Evolutionary conservation across 2,113 vertebrate genomes (phyloP).

Genomic region (Coregonus clupeaformis): DNA sequence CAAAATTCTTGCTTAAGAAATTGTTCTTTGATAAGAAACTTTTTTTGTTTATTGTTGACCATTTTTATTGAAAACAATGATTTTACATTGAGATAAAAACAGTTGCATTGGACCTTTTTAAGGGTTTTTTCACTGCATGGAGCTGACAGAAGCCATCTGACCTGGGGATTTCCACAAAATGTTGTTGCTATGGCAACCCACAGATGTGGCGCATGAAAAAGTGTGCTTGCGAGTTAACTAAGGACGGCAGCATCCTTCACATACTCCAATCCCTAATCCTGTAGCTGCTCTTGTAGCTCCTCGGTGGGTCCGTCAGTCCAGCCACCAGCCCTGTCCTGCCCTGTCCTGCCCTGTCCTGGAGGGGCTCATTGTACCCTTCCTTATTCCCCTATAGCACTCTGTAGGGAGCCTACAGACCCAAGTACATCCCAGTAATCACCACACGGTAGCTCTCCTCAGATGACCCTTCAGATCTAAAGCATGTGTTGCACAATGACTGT

Average conservation of each 20-base stretch:
- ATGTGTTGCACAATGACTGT: constrained; percentile 36
- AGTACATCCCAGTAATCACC: constrained; percentile 15
- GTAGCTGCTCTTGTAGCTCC: constrained; percentile 5
- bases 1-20: no score
- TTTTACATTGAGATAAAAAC: no score
- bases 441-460: constrained; percentile 20
- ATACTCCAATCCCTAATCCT: constrained; percentile 32
- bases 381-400: constrained; percentile 2
- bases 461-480: constrained; percentile 16
- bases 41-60: no score
- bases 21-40: no score
- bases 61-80: no score
- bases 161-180: constrained; percentile 59
- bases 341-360: background rate
- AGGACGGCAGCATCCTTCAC: constrained; percentile 51
- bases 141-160: constrained; percentile 65
- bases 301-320: constrained; percentile 10
- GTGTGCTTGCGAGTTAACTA: constrained; percentile 58
- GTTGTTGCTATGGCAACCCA: constrained; percentile 68
- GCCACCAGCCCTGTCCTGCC: constrained; percentile 2
- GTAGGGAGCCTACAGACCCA: background rate
- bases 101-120: background rate
- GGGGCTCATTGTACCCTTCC: background rate
- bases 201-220: constrained; percentile 71
- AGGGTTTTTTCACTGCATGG: constrained; percentile 15